Evolutionary conservation across 2,113 vertebrate species (phyloP).

Genomic region (Triplophysa rosa): DNA sequence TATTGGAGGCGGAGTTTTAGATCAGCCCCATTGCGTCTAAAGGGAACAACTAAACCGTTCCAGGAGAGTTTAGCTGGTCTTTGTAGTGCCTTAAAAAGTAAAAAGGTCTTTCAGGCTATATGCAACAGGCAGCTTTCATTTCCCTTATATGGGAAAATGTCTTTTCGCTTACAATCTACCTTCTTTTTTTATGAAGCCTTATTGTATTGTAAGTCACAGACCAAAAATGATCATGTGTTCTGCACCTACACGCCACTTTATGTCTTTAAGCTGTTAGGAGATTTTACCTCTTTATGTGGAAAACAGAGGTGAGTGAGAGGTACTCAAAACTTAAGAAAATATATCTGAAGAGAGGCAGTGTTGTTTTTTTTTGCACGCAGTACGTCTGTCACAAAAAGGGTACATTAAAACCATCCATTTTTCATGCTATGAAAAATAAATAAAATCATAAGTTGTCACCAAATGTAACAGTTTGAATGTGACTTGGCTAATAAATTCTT

Average conservation of each 20-base stretch:
- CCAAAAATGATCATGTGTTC: neutral
- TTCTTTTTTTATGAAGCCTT: neutral
- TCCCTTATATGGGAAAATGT: neutral
- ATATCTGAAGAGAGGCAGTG: neutral
- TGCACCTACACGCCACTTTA: constrained; percentile 14
- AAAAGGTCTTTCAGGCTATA: neutral
- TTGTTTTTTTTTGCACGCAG: neutral
- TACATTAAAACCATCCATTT: neutral
- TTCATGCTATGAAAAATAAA: too few species aligned
- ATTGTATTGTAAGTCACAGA: neutral
- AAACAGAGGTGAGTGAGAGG: constrained; percentile 12
- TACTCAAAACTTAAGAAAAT: neutral
- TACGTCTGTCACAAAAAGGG: neutral
- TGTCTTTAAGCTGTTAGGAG: constrained; percentile 12
- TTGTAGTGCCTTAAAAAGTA: neutral
- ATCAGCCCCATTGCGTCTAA: too few species aligned
- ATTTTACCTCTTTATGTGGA: neutral
- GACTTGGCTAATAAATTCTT: too few species aligned
- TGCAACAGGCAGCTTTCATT: constrained; percentile 23
- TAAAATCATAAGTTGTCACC: too few species aligned
- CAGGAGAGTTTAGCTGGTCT: neutral
- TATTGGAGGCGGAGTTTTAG: neutral
- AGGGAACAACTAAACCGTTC: neutral
- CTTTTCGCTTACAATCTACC: neutral
- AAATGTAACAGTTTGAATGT: too few species aligned